Base-by-base conservation (phyloP, 2,888 invertebrate species). In the Eustalomyia histrio region DNA sequence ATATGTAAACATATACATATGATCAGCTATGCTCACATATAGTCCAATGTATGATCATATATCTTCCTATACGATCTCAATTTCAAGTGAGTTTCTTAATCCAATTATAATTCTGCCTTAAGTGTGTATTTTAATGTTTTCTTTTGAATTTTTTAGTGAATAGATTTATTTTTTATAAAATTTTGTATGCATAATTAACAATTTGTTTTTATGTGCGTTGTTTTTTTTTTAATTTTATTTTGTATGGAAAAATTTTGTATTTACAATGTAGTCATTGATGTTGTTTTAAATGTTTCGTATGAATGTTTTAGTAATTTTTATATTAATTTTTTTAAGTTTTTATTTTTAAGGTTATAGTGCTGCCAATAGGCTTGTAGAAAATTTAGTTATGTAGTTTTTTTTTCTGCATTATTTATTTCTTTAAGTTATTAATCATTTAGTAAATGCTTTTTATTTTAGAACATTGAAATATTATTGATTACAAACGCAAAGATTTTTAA, bases 151-250 rank as follows among this genome's bases (percentile, higher is more conserved):
- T 57, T 57, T 29, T 16, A 16, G 24, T 57, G 21, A 33, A 47
- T 50, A 50, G 43, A 47, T 24, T 52, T 61, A n/a, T 75, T 52
- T 68, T 65, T 16, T 57, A 29, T 21, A 1, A 29, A 6, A 6
- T 29, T 12, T 24, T 72, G 16, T 71, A 18, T 72, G 52, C 58
- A 68, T 55, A 76, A 69, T 69, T 67, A 83, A 80, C 29, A 29
- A 84, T 87, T 86, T 65, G 58, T 84, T 86, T 87, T 39, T 21
- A 72, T 80, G 80, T 80, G 80, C 72, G 71, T 68, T 74, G 73
- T 52, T 52, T 35, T 16, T 24, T 60, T 58, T 58, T 18, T 24
- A 55, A 43, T 65, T 33, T 43, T n/a, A n/a, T n/a, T n/a, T 47
- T 55, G 1, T 73, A 21, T 55, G 7, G 8, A 58, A 50, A 64